These are phyloP conservation scores for Patella pellucida DNA, from an alignment of 2,888 invertebrate genomes.

Conservation along the genomic window DNA sequence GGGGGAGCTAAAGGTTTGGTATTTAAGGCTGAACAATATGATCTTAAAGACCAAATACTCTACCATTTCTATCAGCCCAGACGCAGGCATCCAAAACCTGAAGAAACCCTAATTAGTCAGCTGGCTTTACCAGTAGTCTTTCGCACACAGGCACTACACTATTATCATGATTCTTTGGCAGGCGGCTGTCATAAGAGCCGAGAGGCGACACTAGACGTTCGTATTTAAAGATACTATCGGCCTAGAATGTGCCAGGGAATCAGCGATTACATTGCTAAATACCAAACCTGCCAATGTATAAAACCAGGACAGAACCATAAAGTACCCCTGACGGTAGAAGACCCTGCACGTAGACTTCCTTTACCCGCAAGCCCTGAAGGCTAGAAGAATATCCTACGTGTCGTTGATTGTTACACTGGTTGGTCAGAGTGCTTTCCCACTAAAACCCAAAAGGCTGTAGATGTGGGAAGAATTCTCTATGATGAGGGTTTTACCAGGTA, in stretches of 20 bases:
- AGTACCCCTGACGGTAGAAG: constrained; percentile 25
- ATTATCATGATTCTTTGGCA: no score
- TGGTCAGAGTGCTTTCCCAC: constrained; percentile 23
- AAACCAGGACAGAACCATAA: constrained; percentile 18
- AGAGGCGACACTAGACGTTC: constrained; percentile 17
- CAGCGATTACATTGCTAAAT: constrained; percentile 19
- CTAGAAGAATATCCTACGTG: constrained; percentile 10
- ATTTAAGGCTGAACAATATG: no score
- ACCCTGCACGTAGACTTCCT: constrained; percentile 29
- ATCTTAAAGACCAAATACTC: no score
- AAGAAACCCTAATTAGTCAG: no score
- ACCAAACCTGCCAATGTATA: constrained; percentile 23
- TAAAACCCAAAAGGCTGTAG: constrained; percentile 15
- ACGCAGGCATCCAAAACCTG: no score
- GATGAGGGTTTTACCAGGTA: constrained; percentile 29
- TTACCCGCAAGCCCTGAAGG: constrained; percentile 19
- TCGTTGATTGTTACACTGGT: constrained; percentile 7
- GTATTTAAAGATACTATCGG: constrained; percentile 29
- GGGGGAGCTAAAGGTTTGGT: no score
- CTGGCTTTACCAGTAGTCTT: no score
- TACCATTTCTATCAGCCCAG: no score
- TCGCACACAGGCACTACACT: no score
- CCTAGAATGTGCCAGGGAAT: constrained; percentile 24
- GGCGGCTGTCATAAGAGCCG: no score
- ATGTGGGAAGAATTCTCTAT: constrained; percentile 17